Evolutionary conservation across 2,888 invertebrate genomes (phyloP).

Genomic region (Synergus japonicus): DNA sequence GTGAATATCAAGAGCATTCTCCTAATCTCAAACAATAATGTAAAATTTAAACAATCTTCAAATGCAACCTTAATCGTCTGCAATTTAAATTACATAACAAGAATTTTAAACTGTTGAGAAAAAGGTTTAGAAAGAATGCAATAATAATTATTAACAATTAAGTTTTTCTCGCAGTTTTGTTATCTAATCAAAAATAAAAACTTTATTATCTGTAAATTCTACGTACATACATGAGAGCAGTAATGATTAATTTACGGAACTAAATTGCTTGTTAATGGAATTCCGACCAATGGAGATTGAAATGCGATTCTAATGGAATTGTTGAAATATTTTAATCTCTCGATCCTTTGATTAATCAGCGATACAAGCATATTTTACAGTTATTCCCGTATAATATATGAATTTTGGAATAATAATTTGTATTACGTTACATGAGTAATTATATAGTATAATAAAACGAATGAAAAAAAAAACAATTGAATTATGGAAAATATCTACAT

Average conservation of each 20-base stretch:
- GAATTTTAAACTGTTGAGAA: neutral
- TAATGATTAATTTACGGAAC: neutral
- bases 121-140: neutral
- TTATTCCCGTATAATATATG: too few species aligned
- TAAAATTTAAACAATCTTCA: neutral
- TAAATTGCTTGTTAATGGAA: neutral
- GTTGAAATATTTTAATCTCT: slow-evolving; percentile 1
- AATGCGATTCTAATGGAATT: slow-evolving; percentile 13
- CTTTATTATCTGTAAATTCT: too few species aligned
- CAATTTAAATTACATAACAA: neutral
- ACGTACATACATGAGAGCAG: neutral
- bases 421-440: neutral
- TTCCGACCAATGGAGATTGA: neutral
- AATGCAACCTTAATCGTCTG: neutral
- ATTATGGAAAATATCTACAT: neutral
- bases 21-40: neutral
- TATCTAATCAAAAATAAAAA: too few species aligned
- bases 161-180: neutral
- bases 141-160: neutral
- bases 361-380: too few species aligned
- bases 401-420: too few species aligned
- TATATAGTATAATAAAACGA: neutral
- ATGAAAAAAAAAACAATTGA: neutral
- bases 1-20: slow-evolving; percentile 52
- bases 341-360: too few species aligned